These are phyloP conservation scores for Eilema depressum DNA, from an alignment of 2,888 invertebrate species.

Conservation along the genomic window DNA sequence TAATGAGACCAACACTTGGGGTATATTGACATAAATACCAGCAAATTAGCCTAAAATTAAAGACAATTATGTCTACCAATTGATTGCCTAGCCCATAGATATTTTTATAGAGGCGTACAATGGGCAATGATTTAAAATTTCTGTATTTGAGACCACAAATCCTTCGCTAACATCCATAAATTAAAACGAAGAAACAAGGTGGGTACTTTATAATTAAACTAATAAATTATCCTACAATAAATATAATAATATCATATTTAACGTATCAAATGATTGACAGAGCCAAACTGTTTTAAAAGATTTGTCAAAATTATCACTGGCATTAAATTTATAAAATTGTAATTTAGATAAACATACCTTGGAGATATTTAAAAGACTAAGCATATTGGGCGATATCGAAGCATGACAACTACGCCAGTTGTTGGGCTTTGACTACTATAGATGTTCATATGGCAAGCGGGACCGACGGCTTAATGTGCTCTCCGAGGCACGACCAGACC, in stretches of 20 bases:
- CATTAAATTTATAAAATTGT: neutral
- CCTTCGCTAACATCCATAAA: constrained; percentile 40
- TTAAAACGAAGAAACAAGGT: constrained; percentile 48
- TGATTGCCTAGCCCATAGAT: neutral
- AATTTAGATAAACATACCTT: too few species aligned
- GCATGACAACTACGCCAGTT: too few species aligned
- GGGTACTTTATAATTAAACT: constrained; percentile 47
- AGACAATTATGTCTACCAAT: too few species aligned
- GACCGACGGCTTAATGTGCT: too few species aligned
- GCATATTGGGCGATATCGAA: too few species aligned
- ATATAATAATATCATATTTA: constrained; percentile 44
- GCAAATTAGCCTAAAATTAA: neutral
- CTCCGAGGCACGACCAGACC: too few species aligned
- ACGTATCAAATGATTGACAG: constrained; percentile 27
- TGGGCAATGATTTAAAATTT: neutral
- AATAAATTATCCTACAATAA: constrained; percentile 46
- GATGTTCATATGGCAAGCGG: too few species aligned
- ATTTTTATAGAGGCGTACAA: too few species aligned
- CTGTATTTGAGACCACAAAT: constrained; percentile 26
- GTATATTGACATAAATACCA: neutral
- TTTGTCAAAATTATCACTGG: constrained; percentile 18
- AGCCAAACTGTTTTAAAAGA: constrained; percentile 15
- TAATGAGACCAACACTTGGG: too few species aligned
- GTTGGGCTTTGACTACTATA: too few species aligned
- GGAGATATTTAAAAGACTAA: too few species aligned